Base-by-base conservation (phyloP, 2,888 invertebrate genomes). In the Chymomyza caudatula region DNA sequence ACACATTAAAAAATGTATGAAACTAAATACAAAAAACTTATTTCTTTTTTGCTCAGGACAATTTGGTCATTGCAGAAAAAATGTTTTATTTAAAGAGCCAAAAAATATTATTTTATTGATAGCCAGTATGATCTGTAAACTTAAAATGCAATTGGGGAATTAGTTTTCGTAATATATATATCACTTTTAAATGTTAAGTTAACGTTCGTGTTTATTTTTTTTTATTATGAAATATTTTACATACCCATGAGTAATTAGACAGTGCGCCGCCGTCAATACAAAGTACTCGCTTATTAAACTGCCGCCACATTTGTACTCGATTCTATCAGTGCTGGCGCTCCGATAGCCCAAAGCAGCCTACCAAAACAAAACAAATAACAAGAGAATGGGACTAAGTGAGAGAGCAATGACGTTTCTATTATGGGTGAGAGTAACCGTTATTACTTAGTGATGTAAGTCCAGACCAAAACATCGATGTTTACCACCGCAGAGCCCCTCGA, bases 251-350 rank as follows among this genome's bases (percentile, higher is more conserved):
- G 78, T 63, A 4, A 67, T 63, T 3, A 86, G 73, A 60, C 89
- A 89, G 65, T 89, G 89, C 1, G 88, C 89, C 15, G 88, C 87
- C 0, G 89, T 89, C 8, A 89, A 44, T 11, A 88, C 81, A 63
- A 78, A 89, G 3, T 61, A 57, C 17, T 83, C 71, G 51, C 85
- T 88, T 11, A 88, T 82, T 42, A 89, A 59, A 59, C 84, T 85
- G 5, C 88, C 89, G 23, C 87, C 88, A 63, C 88, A 89, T 69
- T 87, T 87, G 69, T 85, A 88, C 47, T 85, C 86, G 13, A 86
- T 78, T 47, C 66, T 63, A 23, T 69, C 69, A 2, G 75, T 66
- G 29, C 67, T 63, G n/a, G 70, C 70, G 11, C 70, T 68, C 43
- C 76, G 74, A 60, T 81, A 87, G 22, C 88, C 88, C 49, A 88